Conservation (phyloP, 92 coral and sea anemone genomes). For the Blastomussa wellsi region DNA sequence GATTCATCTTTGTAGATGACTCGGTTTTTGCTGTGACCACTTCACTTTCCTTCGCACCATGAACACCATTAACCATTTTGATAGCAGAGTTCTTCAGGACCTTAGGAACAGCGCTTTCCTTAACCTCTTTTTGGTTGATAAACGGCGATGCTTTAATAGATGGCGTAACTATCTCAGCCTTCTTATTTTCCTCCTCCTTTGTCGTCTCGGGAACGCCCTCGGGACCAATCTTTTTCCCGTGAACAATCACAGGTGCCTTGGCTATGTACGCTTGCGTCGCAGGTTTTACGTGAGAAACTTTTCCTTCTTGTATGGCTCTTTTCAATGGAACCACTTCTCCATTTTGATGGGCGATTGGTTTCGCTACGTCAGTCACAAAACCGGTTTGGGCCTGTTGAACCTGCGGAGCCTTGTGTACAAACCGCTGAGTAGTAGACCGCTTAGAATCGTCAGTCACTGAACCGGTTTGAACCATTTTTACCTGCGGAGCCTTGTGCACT, state of each 20-base stretch:
- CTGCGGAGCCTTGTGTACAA: constrained; percentile 12
- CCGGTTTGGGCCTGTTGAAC: constrained; percentile 13
- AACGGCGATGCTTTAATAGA: constrained; percentile 33
- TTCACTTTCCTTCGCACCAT: constrained; percentile 22
- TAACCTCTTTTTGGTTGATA: constrained; percentile 7
- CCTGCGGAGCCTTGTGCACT: constrained; percentile 22
- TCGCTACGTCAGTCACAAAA: constrained; percentile 4
- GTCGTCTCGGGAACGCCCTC: constrained; percentile 1
- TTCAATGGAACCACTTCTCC: constrained; percentile 9
- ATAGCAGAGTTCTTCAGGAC: neutral
- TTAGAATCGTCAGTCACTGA: neutral
- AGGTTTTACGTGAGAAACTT: constrained; percentile 27
- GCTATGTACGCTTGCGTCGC: constrained; percentile 34
- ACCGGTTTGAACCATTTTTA: constrained; percentile 25
- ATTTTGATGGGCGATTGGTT: constrained; percentile 26
- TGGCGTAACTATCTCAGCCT: constrained; percentile 7
- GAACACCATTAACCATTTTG: constrained; percentile 32
- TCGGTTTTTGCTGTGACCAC: constrained; percentile 6
- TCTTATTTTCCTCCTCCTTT: constrained; percentile 3
- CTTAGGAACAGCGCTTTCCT: neutral
- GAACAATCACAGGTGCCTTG: constrained; percentile 44
- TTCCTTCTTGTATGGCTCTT: constrained; percentile 28
- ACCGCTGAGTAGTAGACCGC: neutral
- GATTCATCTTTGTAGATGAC: neutral
- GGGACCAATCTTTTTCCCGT: constrained; percentile 13